Conservation (phyloP, 2,797 vertebrate species). For the Tragelaphus eurycerus region DNA sequence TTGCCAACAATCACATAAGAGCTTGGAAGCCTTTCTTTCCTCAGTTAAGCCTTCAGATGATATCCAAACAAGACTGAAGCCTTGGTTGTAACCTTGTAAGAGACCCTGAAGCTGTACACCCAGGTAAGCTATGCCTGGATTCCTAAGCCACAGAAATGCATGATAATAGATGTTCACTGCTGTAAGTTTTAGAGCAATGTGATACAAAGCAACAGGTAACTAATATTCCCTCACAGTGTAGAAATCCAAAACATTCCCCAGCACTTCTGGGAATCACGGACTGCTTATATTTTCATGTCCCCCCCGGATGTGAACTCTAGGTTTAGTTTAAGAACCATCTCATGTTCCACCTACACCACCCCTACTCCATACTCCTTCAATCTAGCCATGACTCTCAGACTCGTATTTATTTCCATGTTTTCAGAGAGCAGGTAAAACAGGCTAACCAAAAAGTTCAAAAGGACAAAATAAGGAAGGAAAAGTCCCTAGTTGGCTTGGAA, state of each 20-base stretch:
- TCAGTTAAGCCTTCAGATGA: not conserved
- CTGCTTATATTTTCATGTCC: not conserved
- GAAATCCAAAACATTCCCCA: not conserved
- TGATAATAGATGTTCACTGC: not conserved
- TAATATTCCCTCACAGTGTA: not conserved
- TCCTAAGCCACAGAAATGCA: not conserved
- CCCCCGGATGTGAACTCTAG: not conserved
- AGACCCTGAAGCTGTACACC: not conserved
- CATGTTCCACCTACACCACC: not conserved
- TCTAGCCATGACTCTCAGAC: not conserved
- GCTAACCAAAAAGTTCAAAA: not conserved
- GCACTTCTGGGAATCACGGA: not conserved
- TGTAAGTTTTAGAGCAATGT: not conserved
- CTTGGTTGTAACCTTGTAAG: not conserved
- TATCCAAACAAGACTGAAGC: not conserved
- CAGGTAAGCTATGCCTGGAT: not conserved
- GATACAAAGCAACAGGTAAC: not conserved
- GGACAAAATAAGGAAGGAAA: constrained; percentile 1
- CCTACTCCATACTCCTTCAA: not conserved
- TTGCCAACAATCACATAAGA: not conserved
- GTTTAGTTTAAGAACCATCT: not conserved
- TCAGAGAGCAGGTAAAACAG: not conserved
- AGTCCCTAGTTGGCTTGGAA: not conserved
- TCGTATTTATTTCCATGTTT: not conserved
- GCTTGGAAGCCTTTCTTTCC: not conserved